phyloP scores from a whole-genome alignment of 2,888 invertebrate species.

The Actias luna region DNA sequence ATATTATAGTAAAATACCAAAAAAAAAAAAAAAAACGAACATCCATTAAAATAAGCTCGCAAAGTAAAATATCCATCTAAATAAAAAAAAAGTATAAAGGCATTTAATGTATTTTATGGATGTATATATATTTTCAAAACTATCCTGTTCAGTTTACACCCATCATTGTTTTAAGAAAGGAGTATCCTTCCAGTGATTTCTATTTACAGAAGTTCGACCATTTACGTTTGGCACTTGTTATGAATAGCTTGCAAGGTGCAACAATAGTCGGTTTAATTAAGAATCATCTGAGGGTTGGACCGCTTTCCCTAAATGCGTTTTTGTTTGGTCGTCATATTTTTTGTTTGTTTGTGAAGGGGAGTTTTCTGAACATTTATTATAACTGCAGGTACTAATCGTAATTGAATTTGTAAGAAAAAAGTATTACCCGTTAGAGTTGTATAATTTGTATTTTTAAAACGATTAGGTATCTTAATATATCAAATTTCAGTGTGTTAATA shows the following conservation, averaged over 20 bases:
- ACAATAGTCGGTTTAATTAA: conserved; percentile 68
- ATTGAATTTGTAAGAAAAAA: not conserved
- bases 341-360: conserved; percentile 28
- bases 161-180: not conserved
- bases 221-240: conserved; percentile 65
- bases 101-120: too few species aligned
- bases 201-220: conserved; percentile 27
- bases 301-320: conserved; percentile 28
- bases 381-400: not conserved
- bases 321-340: conserved; percentile 30
- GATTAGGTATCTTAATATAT: too few species aligned
- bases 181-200: conserved; percentile 9
- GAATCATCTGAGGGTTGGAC: conserved; percentile 48
- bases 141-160: not conserved
- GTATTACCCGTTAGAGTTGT: not conserved
- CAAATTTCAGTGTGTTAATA: too few species aligned
- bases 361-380: conserved; percentile 6
- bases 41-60: too few species aligned
- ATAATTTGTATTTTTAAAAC: not conserved
- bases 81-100: not conserved
- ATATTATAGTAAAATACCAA: too few species aligned
- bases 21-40: too few species aligned
- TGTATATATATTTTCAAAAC: too few species aligned
- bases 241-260: conserved; percentile 67
- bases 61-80: too few species aligned